phyloP scores from a whole-genome alignment of 2,113 vertebrate species.

The Setophaga petechia region DNA sequence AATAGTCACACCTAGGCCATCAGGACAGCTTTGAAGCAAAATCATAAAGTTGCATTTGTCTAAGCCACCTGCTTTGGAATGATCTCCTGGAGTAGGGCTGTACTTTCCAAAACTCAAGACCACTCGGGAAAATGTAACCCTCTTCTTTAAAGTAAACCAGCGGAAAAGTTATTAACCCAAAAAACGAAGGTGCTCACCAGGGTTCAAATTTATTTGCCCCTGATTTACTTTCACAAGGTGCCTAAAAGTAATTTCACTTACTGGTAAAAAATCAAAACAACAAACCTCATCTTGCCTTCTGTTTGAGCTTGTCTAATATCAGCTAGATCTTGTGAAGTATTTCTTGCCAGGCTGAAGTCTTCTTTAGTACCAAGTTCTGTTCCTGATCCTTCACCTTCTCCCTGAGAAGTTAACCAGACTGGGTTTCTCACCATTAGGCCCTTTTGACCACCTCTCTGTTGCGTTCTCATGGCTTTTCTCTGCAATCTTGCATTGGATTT shows the following conservation, averaged over 20 bases:
- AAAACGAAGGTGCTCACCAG: background rate
- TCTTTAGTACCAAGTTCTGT: background rate
- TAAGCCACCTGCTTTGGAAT: background rate
- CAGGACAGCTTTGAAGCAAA: background rate
- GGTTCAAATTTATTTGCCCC: background rate
- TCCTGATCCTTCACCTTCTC: background rate
- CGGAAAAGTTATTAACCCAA: background rate
- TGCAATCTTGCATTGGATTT: background rate
- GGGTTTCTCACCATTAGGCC: fast-evolving
- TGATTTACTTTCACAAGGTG: background rate
- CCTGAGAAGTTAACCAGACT: background rate
- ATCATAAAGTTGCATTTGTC: background rate
- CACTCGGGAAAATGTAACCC: background rate
- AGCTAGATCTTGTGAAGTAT: background rate
- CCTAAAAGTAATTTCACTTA: background rate
- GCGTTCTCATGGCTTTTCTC: background rate
- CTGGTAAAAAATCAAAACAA: background rate
- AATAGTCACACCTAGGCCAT: background rate
- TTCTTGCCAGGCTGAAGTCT: background rate
- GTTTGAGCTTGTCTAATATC: background rate
- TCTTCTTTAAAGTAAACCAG: background rate
- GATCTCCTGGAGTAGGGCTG: background rate
- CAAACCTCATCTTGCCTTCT: background rate
- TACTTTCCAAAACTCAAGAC: background rate
- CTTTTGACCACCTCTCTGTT: background rate